Base-by-base conservation (phyloP, 2,797 vertebrate species). In the Xerus rutilus region DNA sequence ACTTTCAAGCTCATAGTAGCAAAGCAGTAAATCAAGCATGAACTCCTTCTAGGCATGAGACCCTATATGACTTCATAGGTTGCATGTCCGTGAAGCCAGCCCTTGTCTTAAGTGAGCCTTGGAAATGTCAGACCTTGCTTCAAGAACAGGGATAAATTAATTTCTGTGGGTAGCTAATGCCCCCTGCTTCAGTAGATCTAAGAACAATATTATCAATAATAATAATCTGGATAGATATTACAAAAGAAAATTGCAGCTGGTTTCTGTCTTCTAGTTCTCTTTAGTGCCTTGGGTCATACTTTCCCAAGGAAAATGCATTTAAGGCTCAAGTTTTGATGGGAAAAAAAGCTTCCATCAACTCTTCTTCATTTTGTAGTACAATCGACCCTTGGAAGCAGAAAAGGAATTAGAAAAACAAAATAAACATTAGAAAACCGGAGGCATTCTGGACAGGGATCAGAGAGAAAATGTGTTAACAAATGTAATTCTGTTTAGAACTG, bases 381-480 rank as follows among this genome's bases (percentile, higher is more conserved):
- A 86, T 83, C 10, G 64, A 90, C 91, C 52, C 23, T 90, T 96
- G 91, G 91, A 97, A 97, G 45, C 64, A 96, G 85, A 97, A 97
- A 96, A 96, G 72, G 74, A 97, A 91, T 92, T 92, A 86, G 81
- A 84, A 81, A 96, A 95, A 89, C 83, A 97, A 97, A 96, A 94
- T 90, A 97, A 97, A 94, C 91, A 89, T 82, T 69, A 83, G 67
- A 97, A 96, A 97, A 98, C 96, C 93, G 92, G 96, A 97, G 96
- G 96, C 97, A 91, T 94, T 97, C 91, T 97, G 96, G 95, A 96
- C 13, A 84, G 78, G 30, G 96, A 96, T 97, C 92, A 97, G 94
- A 98, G 92, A 90, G 43, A 70, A 96, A 96, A 97, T 96, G 97
- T 97, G 97, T 97, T 97, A 97, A 95, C 93, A 96, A 95, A 96